These are phyloP conservation scores for Battus philenor DNA, from an alignment of 1,140 invertebrate genomes.

Conservation along the genomic window DNA sequence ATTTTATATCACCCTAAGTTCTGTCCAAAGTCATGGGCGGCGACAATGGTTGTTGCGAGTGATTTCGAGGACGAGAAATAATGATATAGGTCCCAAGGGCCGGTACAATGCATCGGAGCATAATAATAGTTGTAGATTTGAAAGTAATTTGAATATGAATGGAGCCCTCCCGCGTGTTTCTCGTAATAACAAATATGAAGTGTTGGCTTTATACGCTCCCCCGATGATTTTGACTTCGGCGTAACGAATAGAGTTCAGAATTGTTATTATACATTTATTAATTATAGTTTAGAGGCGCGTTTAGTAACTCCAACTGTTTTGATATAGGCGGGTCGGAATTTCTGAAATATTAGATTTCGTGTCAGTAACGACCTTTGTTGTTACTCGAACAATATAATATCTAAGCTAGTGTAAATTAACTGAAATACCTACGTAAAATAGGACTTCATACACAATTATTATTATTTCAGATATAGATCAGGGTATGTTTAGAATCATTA, in stretches of 20 bases:
- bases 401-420: no score
- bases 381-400: no score
- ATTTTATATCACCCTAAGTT: conserved; percentile 59
- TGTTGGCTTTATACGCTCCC: conserved; percentile 61
- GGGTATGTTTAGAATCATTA: no score
- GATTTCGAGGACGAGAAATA: conserved; percentile 66
- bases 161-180: conserved; percentile 63
- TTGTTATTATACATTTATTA: conserved; percentile 49
- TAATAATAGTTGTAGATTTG: conserved; percentile 75
- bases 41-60: conserved; percentile 47
- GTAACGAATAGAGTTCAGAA: conserved; percentile 54
- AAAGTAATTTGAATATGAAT: conserved; percentile 74
- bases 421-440: no score
- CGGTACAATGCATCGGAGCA: conserved; percentile 58
- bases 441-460: no score
- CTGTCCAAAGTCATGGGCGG: conserved; percentile 24
- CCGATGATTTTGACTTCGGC: conserved; percentile 64
- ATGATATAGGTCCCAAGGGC: conserved; percentile 70
- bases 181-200: conserved; percentile 73
- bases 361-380: no score
- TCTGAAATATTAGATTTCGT: conserved; percentile 6
- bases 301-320: conserved; percentile 5
- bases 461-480: no score
- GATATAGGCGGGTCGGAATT: conserved; percentile 5
- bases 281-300: conserved; percentile 34